A percentile compares a stretch with the other conserved stretches of the same genome.
These are phyloP conservation scores for Athetis lepigone DNA, from an alignment of 2,888 invertebrate species.

Conservation along the genomic window DNA sequence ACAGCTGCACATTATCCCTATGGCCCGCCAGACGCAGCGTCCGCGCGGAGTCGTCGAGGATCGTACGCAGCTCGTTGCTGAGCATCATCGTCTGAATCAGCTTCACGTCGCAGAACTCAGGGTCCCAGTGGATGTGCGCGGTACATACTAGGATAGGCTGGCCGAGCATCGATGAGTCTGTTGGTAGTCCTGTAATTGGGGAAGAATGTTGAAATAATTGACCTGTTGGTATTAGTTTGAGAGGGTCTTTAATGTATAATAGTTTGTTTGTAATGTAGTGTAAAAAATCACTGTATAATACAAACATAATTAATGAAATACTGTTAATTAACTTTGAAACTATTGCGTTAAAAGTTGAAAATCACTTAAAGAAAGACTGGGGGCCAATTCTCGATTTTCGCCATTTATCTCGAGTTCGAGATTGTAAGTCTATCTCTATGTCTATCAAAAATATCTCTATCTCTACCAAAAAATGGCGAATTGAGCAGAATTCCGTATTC, in stretches of 20 bases:
- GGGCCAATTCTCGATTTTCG: too few relatives aligned
- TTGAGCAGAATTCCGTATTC: too few relatives aligned
- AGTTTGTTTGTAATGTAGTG: too few relatives aligned
- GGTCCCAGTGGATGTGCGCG: slow-evolving; percentile 99
- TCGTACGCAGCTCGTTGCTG: slow-evolving; percentile 97
- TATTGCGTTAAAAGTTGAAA: too few relatives aligned
- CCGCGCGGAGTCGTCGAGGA: slow-evolving; percentile 96
- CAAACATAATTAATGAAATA: too few relatives aligned
- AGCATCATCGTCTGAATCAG: slow-evolving; percentile 99
- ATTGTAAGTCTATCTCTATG: too few relatives aligned
- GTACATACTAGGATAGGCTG: slow-evolving; percentile 98
- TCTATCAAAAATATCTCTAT: too few relatives aligned
- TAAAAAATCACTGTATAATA: too few relatives aligned
- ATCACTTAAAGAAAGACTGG: too few relatives aligned
- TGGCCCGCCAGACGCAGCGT: slow-evolving; percentile 93
- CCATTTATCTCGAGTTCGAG: too few relatives aligned
- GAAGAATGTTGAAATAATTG: background rate
- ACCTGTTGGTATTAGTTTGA: background rate
- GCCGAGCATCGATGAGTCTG: slow-evolving; percentile 94
- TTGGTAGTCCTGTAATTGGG: slow-evolving; percentile 91
- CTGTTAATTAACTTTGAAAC: too few relatives aligned
- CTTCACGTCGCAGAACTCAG: slow-evolving; percentile 99
- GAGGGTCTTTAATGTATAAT: background rate
- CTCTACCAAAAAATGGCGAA: too few relatives aligned
- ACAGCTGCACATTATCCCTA: slow-evolving; percentile 95